phyloP scores from a whole-genome alignment of 1,140 invertebrate genomes.

The Neodiprion pinetum region DNA sequence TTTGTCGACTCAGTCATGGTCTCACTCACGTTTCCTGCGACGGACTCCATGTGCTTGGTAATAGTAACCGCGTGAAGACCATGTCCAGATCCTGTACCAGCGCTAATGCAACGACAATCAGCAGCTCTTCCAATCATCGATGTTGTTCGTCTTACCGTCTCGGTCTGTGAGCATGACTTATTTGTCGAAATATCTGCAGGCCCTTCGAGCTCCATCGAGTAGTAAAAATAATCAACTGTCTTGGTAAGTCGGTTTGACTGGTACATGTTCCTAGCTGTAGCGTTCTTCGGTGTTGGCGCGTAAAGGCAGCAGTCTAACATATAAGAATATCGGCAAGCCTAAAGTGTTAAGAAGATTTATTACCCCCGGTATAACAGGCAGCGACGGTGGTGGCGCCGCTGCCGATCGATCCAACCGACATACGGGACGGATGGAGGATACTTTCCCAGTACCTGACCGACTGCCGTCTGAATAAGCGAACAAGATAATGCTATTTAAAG shows the following conservation, averaged over 20 bases:
- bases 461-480: constrained; percentile 9
- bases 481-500: constrained; percentile 25
- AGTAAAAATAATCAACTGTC: not conserved
- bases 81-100: too few species aligned
- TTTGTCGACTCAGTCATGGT: too few species aligned
- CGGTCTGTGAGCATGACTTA: too few species aligned
- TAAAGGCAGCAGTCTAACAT: too few species aligned
- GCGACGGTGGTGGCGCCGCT: not conserved
- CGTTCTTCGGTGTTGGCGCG: not conserved
- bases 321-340: constrained; percentile 19
- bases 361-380: constrained; percentile 10
- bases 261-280: not conserved
- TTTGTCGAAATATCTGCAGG: too few species aligned
- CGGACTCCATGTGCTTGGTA: too few species aligned
- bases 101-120: too few species aligned
- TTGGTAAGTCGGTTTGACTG: not conserved
- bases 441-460: not conserved
- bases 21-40: too few species aligned
- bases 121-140: too few species aligned
- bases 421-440: constrained; percentile 14
- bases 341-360: constrained; percentile 51
- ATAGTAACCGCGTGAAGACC: too few species aligned
- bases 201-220: too few species aligned
- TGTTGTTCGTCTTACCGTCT: too few species aligned
- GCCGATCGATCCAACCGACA: constrained; percentile 8